Percentiles rank a stretch among this genome's conserved stretches.
Evolutionary conservation across 92 coral and sea anemone genomes (phyloP).

Genomic region (Anthopleura xanthogrammica): DNA sequence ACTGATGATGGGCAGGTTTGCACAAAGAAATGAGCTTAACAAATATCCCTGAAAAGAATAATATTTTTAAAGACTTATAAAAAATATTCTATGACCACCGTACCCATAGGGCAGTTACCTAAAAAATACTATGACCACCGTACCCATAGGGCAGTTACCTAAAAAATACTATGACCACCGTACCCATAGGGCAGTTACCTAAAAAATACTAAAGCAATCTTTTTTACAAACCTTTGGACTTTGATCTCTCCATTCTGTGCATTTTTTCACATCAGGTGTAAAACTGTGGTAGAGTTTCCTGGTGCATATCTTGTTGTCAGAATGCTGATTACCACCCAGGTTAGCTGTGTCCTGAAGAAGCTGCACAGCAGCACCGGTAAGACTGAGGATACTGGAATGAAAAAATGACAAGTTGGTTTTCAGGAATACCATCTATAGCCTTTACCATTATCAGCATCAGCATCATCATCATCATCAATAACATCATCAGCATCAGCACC

Average conservation of each 20-base stretch:
- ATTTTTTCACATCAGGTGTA: slow-evolving; percentile 16
- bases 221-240: background rate
- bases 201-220: too few relatives aligned
- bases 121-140: too few relatives aligned
- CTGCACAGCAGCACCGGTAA: slow-evolving; percentile 3
- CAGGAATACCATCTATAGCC: background rate
- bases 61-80: background rate
- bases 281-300: slow-evolving; percentile 19
- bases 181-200: too few relatives aligned
- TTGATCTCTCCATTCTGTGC: slow-evolving; percentile 33
- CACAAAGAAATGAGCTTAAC: slow-evolving; percentile 8
- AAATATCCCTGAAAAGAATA: slow-evolving; percentile 2
- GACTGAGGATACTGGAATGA: background rate
- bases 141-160: too few relatives aligned
- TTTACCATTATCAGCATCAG: background rate
- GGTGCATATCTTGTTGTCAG: background rate
- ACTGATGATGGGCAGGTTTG: slow-evolving; percentile 13
- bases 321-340: background rate
- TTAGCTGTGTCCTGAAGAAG: slow-evolving; percentile 16
- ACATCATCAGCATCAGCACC: background rate
- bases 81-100: too few relatives aligned
- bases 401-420: background rate
- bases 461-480: background rate
- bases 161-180: too few relatives aligned
- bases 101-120: too few relatives aligned